Conservation (phyloP, 2,888 invertebrate species). For the Julus scandinavius region DNA sequence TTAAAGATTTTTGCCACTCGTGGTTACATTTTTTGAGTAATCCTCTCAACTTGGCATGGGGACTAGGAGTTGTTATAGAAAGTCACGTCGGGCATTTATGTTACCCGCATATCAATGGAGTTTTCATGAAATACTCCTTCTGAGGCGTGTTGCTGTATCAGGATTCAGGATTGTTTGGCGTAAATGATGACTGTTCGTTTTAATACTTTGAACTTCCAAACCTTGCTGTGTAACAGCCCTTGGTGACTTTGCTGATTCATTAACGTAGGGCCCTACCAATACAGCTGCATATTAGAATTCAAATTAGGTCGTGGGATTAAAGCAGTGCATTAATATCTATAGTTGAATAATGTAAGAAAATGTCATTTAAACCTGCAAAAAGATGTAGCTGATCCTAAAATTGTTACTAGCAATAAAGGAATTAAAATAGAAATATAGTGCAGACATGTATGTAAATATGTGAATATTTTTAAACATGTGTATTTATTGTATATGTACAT, state of each 20-base stretch:
- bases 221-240: not conserved
- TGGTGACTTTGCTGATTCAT: not conserved
- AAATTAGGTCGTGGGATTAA: not conserved
- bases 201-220: not conserved
- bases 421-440: too few relatives aligned
- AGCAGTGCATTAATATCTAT: not conserved
- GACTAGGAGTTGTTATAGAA: not conserved
- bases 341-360: not conserved
- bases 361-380: not conserved
- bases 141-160: not conserved
- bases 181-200: not conserved
- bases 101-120: conserved; percentile 18
- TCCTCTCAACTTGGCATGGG: conserved; percentile 5
- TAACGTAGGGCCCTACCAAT: not conserved
- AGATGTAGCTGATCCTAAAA: not conserved
- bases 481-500: not conserved
- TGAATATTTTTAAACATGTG: too few relatives aligned
- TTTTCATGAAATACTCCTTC: not conserved
- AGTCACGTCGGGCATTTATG: conserved; percentile 11
- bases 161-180: not conserved
- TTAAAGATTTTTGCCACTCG: conserved; percentile 39
- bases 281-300: not conserved
- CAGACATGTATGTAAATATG: too few relatives aligned
- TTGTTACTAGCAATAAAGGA: too few relatives aligned
- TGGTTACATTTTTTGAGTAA: not conserved